Base-by-base conservation (phyloP, 2,888 invertebrate species). In the Branchellion lobata region DNA sequence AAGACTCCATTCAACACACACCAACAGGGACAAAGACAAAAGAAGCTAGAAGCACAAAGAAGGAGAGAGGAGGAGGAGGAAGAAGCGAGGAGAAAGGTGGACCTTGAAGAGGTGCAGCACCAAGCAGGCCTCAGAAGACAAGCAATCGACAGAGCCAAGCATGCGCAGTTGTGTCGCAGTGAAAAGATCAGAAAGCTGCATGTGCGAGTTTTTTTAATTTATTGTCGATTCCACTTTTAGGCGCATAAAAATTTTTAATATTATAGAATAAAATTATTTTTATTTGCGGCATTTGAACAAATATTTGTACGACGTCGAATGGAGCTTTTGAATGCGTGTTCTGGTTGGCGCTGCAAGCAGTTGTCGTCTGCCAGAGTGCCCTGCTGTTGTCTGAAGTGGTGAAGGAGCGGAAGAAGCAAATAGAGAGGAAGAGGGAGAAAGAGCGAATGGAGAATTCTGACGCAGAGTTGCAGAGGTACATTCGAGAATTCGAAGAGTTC, bases 181-280 rank as follows among this genome's bases (percentile, higher is more conserved):
- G 88, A 88, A 81, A 82, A 87, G 79, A 86, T 88, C 69, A 88
- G 87, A 83, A 83, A 83, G 53, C 87, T 88, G 83, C 88, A 88
- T 84, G 88, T 88, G 83, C 2, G 69, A 5, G 1, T 33, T 33
- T 69, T 68, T 18, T 29, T 27, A 31, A n/a, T 69, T 69, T n/a
- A n/a, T n/a, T n/a, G n/a, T n/a, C n/a, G n/a, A n/a, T n/a, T 0
- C 29, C 3, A n/a, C n/a, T n/a, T n/a, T n/a, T n/a, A n/a, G n/a
- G n/a, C n/a, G n/a, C n/a, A n/a, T n/a, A n/a, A n/a, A n/a, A n/a
- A n/a, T n/a, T n/a, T n/a, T n/a, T n/a, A n/a, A n/a, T n/a, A n/a
- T n/a, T n/a, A n/a, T n/a, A n/a, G n/a, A n/a, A n/a, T n/a, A n/a
- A n/a, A n/a, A n/a, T n/a, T n/a, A n/a, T n/a, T n/a, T n/a, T n/a